phyloP scores from a whole-genome alignment of 2,797 vertebrate species.

The Hafferia zeledoni region DNA sequence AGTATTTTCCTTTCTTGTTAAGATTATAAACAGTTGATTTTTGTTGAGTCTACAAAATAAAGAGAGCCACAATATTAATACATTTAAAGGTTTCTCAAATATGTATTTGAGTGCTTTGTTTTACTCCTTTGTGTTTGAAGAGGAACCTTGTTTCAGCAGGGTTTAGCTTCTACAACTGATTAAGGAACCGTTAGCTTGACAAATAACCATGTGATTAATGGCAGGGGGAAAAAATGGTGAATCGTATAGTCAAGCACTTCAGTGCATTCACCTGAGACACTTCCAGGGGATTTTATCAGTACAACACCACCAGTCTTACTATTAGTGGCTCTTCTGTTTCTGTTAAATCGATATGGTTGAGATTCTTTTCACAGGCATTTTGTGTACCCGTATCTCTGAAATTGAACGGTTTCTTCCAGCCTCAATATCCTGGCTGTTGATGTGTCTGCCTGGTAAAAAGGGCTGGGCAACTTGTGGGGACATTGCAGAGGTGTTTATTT shows the following conservation, averaged over 20 bases:
- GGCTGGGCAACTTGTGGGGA: background rate
- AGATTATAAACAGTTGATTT: conserved; percentile 8
- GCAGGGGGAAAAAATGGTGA: background rate
- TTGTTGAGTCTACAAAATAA: conserved; percentile 38
- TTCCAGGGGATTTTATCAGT: background rate
- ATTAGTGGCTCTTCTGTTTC: background rate
- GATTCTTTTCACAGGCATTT: background rate
- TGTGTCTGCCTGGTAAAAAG: background rate
- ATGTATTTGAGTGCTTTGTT: background rate
- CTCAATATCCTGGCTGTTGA: background rate
- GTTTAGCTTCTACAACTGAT: background rate
- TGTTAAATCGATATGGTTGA: background rate
- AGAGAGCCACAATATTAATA: background rate
- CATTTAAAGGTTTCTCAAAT: background rate
- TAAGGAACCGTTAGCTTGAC: background rate
- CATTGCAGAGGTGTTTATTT: background rate
- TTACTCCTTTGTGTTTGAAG: background rate
- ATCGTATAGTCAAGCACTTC: background rate
- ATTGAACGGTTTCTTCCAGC: background rate
- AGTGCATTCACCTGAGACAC: background rate
- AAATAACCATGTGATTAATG: conserved; percentile 1
- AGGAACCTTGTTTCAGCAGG: background rate
- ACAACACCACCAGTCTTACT: background rate
- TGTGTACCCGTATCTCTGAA: background rate
- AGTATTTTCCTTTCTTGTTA: conserved; percentile 33